phyloP scores from a whole-genome alignment of 2,888 invertebrate species.

The Gymnoscelis rufifasciata region DNA sequence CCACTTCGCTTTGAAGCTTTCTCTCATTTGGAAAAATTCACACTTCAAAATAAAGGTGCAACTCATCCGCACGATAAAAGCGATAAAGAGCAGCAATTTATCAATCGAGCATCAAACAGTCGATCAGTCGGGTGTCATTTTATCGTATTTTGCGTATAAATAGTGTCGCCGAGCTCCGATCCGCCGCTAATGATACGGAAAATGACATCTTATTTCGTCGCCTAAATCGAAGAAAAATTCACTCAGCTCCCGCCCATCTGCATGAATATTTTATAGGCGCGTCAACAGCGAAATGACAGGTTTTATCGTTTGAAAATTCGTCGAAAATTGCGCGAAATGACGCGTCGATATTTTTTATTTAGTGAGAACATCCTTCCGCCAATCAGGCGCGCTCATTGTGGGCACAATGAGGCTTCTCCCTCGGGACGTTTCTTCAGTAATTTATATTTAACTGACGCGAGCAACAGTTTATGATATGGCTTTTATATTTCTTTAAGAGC shows the following conservation, averaged over 20 bases:
- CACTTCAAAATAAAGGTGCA: slow-evolving; percentile 23
- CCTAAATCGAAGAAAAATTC: slow-evolving; percentile 79
- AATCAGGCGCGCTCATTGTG: slow-evolving; percentile 76
- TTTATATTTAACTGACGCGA: slow-evolving; percentile 70
- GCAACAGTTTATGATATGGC: slow-evolving; percentile 66
- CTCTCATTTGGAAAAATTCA: slow-evolving; percentile 14
- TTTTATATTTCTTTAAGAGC: slow-evolving; percentile 17
- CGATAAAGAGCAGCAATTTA: slow-evolving; percentile 72
- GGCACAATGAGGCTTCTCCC: slow-evolving; percentile 67
- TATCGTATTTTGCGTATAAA: slow-evolving; percentile 79
- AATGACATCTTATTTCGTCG: slow-evolving; percentile 80
- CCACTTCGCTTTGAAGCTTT: slow-evolving; percentile 10
- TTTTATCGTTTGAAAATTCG: slow-evolving; percentile 80
- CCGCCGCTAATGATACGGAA: slow-evolving; percentile 79
- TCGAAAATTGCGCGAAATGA: slow-evolving; percentile 77
- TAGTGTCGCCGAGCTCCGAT: slow-evolving; percentile 72
- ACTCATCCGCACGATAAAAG: slow-evolving; percentile 50
- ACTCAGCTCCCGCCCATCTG: slow-evolving; percentile 74
- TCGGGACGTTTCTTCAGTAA: slow-evolving; percentile 63
- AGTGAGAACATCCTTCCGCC: slow-evolving; percentile 79
- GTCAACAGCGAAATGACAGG: slow-evolving; percentile 79
- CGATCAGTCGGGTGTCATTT: slow-evolving; percentile 75
- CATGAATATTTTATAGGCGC: slow-evolving; percentile 79
- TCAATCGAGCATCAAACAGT: slow-evolving; percentile 76
- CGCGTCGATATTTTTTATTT: slow-evolving; percentile 79